A percentile compares a stretch with the other conserved stretches of the same genome.
Conservation (phyloP, 2,888 invertebrate genomes). For the Agrilus mali region DNA sequence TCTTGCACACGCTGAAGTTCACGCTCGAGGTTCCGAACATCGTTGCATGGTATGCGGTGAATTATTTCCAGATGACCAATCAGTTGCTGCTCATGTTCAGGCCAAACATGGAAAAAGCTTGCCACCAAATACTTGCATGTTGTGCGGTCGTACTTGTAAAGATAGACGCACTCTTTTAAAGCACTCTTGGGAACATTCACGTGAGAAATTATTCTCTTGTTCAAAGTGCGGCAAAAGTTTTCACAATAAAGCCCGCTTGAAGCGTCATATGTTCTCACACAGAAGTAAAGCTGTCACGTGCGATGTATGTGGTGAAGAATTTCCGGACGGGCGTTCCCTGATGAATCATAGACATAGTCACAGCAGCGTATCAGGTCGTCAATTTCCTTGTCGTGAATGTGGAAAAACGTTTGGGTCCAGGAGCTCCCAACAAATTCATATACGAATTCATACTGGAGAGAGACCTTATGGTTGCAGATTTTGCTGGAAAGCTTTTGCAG, state of each 20-base stretch:
- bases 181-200: constrained; percentile 57
- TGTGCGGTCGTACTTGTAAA: constrained; percentile 56
- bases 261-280: constrained; percentile 58
- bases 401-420: constrained; percentile 79
- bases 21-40: constrained; percentile 48
- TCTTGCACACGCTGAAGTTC: constrained; percentile 66
- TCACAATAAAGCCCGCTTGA: constrained; percentile 51
- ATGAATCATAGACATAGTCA: constrained; percentile 56
- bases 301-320: constrained; percentile 57
- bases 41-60: constrained; percentile 55
- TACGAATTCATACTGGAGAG: constrained; percentile 75
- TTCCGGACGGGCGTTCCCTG: constrained; percentile 54
- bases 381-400: constrained; percentile 72
- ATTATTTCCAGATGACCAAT: constrained; percentile 46
- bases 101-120: constrained; percentile 46
- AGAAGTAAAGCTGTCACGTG: constrained; percentile 56
- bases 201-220: constrained; percentile 47
- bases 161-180: constrained; percentile 53
- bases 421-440: constrained; percentile 76
- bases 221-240: constrained; percentile 58
- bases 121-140: constrained; percentile 50
- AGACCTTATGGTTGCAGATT: constrained; percentile 74
- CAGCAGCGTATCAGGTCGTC: constrained; percentile 39
- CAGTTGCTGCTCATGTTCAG: constrained; percentile 50
- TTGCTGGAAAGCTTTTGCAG: constrained; percentile 83